Percentiles rank a stretch among this genome's conserved stretches.
Conservation (phyloP, 2,888 invertebrate species). For the Scaptomyza cyrtandrae region DNA sequence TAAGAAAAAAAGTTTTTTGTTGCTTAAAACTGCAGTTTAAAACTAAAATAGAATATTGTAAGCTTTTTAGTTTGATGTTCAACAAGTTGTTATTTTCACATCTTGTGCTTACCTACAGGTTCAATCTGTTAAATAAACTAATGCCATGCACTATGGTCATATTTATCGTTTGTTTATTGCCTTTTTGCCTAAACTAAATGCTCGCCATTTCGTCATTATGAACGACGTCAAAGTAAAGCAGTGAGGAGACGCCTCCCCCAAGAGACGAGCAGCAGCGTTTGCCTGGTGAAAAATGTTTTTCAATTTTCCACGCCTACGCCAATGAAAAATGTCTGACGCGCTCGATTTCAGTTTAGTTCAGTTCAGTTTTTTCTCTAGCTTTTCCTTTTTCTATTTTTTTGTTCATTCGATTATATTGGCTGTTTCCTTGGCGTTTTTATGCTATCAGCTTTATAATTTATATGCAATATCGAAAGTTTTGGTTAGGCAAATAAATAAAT, state of each 20-base stretch:
- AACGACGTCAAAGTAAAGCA: constrained; percentile 68
- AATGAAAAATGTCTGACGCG: constrained; percentile 63
- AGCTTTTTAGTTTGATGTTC: too few species aligned
- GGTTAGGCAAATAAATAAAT: constrained; percentile 47
- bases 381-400: constrained; percentile 1
- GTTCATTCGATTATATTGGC: constrained; percentile 3
- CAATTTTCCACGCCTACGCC: constrained; percentile 71
- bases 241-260: constrained; percentile 7
- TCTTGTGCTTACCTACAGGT: too few species aligned
- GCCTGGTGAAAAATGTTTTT: constrained; percentile 74
- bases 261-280: constrained; percentile 42
- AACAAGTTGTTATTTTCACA: too few species aligned
- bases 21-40: too few species aligned
- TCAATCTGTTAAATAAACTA: not conserved
- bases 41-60: too few species aligned
- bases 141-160: constrained; percentile 29
- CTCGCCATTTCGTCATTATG: constrained; percentile 69
- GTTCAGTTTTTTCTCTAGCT: constrained; percentile 18
- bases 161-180: constrained; percentile 60
- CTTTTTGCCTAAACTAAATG: constrained; percentile 50
- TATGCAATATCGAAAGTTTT: constrained; percentile 38
- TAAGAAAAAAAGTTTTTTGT: too few species aligned
- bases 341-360: constrained; percentile 57
- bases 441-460: constrained; percentile 68
- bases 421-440: constrained; percentile 29